Evolutionary conservation across 37 sponge, comb jelly and placozoan genomes (phyloP).

Genomic region (Petrosia ficiformis): DNA sequence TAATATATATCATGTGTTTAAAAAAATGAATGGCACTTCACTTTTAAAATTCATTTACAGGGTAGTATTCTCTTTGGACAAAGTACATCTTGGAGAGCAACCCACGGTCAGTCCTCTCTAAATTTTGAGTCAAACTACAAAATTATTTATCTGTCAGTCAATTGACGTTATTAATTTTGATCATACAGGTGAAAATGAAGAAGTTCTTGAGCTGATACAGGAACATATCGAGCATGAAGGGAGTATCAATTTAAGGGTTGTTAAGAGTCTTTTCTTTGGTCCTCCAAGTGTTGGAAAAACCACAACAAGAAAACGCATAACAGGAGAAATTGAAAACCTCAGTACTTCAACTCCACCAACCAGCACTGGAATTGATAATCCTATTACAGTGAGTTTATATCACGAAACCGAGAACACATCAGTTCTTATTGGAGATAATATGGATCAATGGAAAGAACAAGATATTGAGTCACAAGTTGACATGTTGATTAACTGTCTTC

Average conservation of each 20-base stretch:
- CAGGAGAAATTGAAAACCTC: background rate
- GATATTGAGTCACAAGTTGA: background rate
- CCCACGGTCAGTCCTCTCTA: too few species aligned
- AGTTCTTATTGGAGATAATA: background rate
- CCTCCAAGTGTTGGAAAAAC: background rate
- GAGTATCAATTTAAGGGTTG: background rate
- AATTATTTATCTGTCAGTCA: too few species aligned
- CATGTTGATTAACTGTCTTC: background rate
- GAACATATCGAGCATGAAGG: background rate
- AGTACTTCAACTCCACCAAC: background rate
- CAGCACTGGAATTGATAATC: background rate
- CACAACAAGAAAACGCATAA: background rate
- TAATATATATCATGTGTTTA: too few species aligned
- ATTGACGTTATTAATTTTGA: background rate
- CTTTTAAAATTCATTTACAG: too few species aligned
- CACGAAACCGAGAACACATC: background rate
- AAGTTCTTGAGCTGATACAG: background rate
- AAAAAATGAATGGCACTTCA: too few species aligned
- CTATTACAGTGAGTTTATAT: background rate
- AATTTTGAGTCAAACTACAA: too few species aligned
- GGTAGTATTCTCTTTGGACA: too few species aligned
- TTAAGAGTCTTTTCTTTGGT: background rate
- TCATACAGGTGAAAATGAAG: background rate
- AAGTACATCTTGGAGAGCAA: too few species aligned
- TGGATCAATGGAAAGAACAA: background rate